Evolutionary conservation across 2,797 vertebrate species (phyloP), one percentile per base, ranked within the genome.

Genomic region (Yasuhikotakia modesta): DNA sequence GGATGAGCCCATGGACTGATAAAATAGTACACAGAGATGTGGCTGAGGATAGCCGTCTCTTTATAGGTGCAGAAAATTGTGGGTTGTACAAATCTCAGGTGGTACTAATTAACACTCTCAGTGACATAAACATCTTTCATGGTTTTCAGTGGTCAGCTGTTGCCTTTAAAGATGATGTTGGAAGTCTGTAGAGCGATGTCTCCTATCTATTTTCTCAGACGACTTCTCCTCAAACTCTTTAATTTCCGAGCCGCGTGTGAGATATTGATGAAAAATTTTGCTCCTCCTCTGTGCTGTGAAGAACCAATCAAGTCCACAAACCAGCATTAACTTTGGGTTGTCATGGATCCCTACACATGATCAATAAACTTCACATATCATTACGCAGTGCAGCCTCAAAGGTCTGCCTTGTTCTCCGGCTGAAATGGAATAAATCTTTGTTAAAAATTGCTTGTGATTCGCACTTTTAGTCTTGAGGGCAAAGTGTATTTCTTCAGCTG

Each of bases 341-440:
- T 94, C 95, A 95, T 90, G 94, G 93, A 93, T 92, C 92, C 89
- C 89, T 90, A 92, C 92, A 89, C 92, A 91, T 93, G 94, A 96
- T 96, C 95, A 93, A 95, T 96, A 95, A 91, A 93, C 93, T 94
- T 96, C 95, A 96, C 94, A 94, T 93, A 92, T 93, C 93, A 94
- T 95, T 95, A 95, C 88, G 91, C 90, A 86, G 87, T 85, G 90
- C 91, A 89, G 91, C 92, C 90, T 91, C 86, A 85, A 70, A 92
- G 89, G 88, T 89, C 90, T 89, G 92, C 88, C 90, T 91, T 91
- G 91, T 91, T 93, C 94, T 91, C 88, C 69, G 91, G 87, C 90
- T 89, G 92, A 92, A 91, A 86, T 79, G 89, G 87, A 93, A 92
- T 93, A 93, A 94, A 94, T 93, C 92, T 94, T 91, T 91, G 92